Evolutionary conservation across 2,888 invertebrate species (phyloP).

Genomic region (Ceriagrion tenellum): DNA sequence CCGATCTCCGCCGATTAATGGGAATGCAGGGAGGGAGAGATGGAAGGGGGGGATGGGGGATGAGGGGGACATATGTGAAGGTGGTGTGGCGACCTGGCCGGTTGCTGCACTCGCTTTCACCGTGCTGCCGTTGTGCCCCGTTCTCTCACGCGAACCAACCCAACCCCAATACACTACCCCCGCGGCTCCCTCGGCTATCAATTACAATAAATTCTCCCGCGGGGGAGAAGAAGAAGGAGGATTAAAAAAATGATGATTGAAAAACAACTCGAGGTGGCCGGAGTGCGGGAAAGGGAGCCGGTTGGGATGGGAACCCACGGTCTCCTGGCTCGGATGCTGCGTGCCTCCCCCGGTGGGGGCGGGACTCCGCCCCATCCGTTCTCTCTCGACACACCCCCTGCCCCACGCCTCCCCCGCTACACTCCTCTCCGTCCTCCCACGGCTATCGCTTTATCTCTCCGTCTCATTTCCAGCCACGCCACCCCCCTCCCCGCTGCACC

Average conservation of each 20-base stretch:
- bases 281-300: background rate
- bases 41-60: background rate
- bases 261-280: background rate
- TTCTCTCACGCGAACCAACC: background rate
- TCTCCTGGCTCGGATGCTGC: constrained; percentile 35
- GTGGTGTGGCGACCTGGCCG: background rate
- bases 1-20: background rate
- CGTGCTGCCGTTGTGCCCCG: background rate
- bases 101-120: background rate
- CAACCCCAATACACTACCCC: background rate
- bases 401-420: background rate
- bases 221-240: background rate
- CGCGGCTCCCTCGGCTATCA: background rate
- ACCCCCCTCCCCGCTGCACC: background rate
- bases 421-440: background rate
- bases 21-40: no score
- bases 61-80: background rate
- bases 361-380: background rate
- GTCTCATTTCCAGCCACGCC: constrained; percentile 31
- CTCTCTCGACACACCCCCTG: background rate
- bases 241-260: background rate
- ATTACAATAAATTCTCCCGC: constrained; percentile 39
- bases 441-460: constrained; percentile 38
- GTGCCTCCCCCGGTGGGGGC: background rate
- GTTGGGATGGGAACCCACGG: constrained; percentile 12